A percentile compares a stretch with the other conserved stretches of the same genome.
Evolutionary conservation across 2,888 invertebrate genomes (phyloP).

Genomic region (Choristoneura rosaceana): DNA sequence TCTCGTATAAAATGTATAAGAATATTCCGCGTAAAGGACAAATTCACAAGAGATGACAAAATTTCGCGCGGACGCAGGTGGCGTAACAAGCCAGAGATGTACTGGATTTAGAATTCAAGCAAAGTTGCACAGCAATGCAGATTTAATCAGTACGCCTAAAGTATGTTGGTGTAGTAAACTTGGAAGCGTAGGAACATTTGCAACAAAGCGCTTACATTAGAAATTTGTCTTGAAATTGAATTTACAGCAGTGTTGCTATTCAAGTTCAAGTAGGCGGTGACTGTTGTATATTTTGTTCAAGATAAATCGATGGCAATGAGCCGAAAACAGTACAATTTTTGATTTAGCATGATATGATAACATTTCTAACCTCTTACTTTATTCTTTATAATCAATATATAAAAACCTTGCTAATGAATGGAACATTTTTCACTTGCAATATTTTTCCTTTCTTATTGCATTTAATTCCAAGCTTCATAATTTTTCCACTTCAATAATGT

Average conservation of each 20-base stretch:
- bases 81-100: slow-evolving; percentile 34
- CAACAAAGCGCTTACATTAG: background rate
- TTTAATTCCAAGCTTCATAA: background rate
- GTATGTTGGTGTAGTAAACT: slow-evolving; percentile 13
- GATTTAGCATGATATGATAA: no score
- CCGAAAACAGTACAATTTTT: no score
- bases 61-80: slow-evolving; percentile 41
- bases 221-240: background rate
- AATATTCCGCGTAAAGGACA: slow-evolving; percentile 8
- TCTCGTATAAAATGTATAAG: slow-evolving; percentile 5
- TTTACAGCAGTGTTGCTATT: background rate
- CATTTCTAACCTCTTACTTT: no score
- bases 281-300: background rate
- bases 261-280: background rate
- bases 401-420: background rate
- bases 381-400: no score
- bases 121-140: slow-evolving; percentile 40
- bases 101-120: slow-evolving; percentile 45
- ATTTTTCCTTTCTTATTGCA: background rate
- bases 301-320: background rate
- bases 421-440: background rate
- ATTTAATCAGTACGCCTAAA: slow-evolving; percentile 40
- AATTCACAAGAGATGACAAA: slow-evolving; percentile 10
- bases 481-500: background rate
- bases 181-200: background rate